Evolutionary conservation across 2,888 invertebrate species (phyloP).

Genomic region (Macrosiphum euphorbiae): DNA sequence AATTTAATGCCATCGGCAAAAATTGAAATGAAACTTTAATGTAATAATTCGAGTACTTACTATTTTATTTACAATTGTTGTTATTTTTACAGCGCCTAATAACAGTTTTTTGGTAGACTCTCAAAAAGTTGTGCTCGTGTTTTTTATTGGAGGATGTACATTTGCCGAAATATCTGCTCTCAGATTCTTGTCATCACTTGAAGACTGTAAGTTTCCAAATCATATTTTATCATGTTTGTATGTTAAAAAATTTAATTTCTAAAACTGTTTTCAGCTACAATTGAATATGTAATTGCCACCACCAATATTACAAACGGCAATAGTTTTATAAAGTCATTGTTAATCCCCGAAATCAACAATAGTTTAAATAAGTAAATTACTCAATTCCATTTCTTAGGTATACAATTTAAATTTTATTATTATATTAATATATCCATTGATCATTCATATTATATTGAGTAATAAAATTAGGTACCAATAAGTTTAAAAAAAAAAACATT

Average conservation of each 20-base stretch:
- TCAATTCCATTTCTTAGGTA: neutral
- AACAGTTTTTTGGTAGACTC: slow-evolving; percentile 75
- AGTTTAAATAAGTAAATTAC: slow-evolving; percentile 24
- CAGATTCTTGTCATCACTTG: slow-evolving; percentile 74
- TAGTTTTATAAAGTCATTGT: slow-evolving; percentile 82
- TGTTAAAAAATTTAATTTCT: neutral
- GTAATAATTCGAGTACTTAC: neutral
- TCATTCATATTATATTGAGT: neutral
- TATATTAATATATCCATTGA: neutral
- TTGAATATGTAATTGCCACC: slow-evolving; percentile 91
- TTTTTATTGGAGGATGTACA: slow-evolving; percentile 97
- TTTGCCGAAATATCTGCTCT: slow-evolving; percentile 86
- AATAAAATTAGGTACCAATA: neutral
- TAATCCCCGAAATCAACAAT: slow-evolving; percentile 57
- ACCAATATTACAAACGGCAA: slow-evolving; percentile 94
- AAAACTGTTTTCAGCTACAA: slow-evolving; percentile 75
- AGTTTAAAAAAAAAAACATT: neutral
- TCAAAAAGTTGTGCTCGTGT: slow-evolving; percentile 85
- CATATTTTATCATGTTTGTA: neutral
- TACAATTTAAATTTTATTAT: neutral
- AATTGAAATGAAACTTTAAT: neutral
- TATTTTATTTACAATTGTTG: neutral
- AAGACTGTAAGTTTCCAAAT: slow-evolving; percentile 71
- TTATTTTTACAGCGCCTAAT: slow-evolving; percentile 71
- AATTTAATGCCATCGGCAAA: neutral